phyloP scores from a whole-genome alignment of 2,113 vertebrate species.

The Ramphastos sulfuratus region DNA sequence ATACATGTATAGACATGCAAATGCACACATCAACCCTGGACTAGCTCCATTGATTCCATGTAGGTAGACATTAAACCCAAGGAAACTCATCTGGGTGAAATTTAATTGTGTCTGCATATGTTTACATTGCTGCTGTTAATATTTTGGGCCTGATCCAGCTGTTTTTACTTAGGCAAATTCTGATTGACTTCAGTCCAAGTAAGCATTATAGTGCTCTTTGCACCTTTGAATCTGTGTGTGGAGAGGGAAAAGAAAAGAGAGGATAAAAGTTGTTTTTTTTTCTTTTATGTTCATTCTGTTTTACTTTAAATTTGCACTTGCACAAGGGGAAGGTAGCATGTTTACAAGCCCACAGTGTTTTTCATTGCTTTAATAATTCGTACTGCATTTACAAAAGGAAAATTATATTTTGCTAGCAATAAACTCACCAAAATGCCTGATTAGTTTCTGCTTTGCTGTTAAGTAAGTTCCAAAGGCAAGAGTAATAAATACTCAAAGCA shows the following conservation, averaged over 20 bases:
- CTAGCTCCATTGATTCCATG: not conserved
- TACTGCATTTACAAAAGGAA: not conserved
- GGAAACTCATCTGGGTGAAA: not conserved
- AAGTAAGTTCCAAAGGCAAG: not conserved
- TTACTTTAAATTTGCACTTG: not conserved
- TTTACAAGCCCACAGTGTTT: not conserved
- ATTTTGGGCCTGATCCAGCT: constrained; percentile 43
- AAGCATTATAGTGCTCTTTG: not conserved
- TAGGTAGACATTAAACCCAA: not conserved
- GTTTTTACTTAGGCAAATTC: constrained; percentile 37
- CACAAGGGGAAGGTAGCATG: not conserved
- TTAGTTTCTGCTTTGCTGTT: not conserved
- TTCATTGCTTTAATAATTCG: not conserved
- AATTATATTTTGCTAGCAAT: not conserved
- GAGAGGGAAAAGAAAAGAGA: not conserved
- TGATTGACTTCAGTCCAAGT: constrained; percentile 23
- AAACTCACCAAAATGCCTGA: not conserved
- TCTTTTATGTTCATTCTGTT: not conserved
- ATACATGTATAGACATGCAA: fast-evolving
- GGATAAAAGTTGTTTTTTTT: not conserved
- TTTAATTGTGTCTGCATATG: constrained; percentile 16
- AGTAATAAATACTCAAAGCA: not conserved
- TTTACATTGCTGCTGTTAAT: constrained; percentile 32
- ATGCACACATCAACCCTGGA: not conserved
- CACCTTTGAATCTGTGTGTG: not conserved